Evolutionary conservation across 2,888 invertebrate species (phyloP).

Genomic region (Catocala fraxini): DNA sequence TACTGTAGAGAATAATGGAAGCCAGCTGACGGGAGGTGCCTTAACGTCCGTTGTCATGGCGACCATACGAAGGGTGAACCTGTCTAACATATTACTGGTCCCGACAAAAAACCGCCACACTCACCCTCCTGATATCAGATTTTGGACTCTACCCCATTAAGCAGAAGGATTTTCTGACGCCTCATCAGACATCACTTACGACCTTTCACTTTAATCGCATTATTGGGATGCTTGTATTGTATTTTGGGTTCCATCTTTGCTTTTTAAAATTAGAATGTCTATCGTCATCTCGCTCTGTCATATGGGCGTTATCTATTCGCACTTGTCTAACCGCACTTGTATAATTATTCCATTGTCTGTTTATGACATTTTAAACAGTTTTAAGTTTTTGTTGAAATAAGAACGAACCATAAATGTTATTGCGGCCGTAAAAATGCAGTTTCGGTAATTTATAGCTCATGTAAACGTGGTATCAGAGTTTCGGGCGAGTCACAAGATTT

Average conservation of each 20-base stretch:
- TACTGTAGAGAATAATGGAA: slow-evolving; percentile 79
- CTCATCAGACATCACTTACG: slow-evolving; percentile 69
- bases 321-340: slow-evolving; percentile 74
- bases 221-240: slow-evolving; percentile 83
- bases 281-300: slow-evolving; percentile 70
- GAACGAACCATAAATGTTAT: slow-evolving; percentile 81
- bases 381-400: slow-evolving; percentile 83
- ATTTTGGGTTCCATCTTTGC: slow-evolving; percentile 87
- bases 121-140: slow-evolving; percentile 66
- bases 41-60: slow-evolving; percentile 81
- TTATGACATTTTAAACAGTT: slow-evolving; percentile 84
- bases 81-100: slow-evolving; percentile 77
- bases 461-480: slow-evolving; percentile 74
- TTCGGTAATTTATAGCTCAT: slow-evolving; percentile 81
- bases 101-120: slow-evolving; percentile 70
- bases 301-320: slow-evolving; percentile 49
- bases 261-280: slow-evolving; percentile 85
- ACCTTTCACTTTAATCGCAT: slow-evolving; percentile 68
- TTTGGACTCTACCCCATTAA: slow-evolving; percentile 73
- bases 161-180: slow-evolving; percentile 71
- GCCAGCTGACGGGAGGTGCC: slow-evolving; percentile 87
- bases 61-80: slow-evolving; percentile 85
- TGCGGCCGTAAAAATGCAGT: slow-evolving; percentile 82
- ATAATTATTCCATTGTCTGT: slow-evolving; percentile 82
- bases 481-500: slow-evolving; percentile 72